Base-by-base conservation (phyloP, 1,140 invertebrate species). In the Caenorhabditis inopinata region DNA sequence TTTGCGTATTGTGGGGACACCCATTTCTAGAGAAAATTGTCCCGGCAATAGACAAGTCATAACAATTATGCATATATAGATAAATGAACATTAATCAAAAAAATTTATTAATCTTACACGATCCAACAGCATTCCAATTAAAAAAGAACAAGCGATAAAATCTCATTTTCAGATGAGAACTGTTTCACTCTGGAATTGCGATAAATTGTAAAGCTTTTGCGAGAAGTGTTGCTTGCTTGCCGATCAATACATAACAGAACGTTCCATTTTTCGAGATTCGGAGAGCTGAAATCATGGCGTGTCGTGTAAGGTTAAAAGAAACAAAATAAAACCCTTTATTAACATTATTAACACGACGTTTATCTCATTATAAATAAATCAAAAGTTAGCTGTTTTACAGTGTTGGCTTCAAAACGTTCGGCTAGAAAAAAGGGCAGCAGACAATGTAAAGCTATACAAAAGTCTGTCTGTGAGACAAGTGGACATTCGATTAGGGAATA, bases 401-500 rank as follows among this genome's bases (percentile, higher is more conserved):
- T 68, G 5, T 42, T 42, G 5, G 38, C 38, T 42, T 42, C n/a
- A 68, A 32, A n/a, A 58, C 48, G 14, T 51, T 51, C 48, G 27
- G 48, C 48, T 25, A 51, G 47, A 14, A 25, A 38, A 68, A 23
- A 9, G n/a, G 32, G 32, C 18, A 68, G 58, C 58, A 38, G 32
- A 68, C 58, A 68, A 68, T 68, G 32, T 68, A 68, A 68, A 68
- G 58, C 58, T 68, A 9, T 68, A n/a, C 11, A 68, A 68, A 68
- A 38, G 53, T 32, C 16, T 25, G 53, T 58, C 12, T 5, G 38
- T 5, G 58, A 16, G 58, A 68, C 32, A 68, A 68, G 32, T n/a
- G 38, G 38, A 68, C 38, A 42, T 42, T 42, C 38, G 14, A 42
- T 42, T 42, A 42, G 5, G 5, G 6, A 42, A 42, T 42, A 42